These are phyloP conservation scores for Psittacula echo DNA, from an alignment of 2,797 vertebrate species.

Conservation along the genomic window DNA sequence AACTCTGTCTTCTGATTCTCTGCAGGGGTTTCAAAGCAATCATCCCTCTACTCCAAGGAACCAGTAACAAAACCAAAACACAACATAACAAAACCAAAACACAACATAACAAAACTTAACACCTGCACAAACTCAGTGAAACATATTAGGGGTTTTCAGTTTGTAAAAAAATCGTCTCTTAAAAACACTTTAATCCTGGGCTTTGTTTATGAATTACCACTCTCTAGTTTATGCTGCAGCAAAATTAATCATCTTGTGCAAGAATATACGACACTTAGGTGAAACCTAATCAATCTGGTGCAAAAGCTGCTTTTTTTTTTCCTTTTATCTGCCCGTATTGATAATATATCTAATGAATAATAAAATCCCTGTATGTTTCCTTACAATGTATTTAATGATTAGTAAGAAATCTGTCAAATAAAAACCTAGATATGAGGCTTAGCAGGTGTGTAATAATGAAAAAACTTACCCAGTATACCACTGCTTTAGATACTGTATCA, in stretches of 20 bases:
- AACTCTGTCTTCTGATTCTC: conserved; percentile 26
- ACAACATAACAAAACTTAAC: background rate
- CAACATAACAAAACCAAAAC: background rate
- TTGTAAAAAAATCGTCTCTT: background rate
- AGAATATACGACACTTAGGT: background rate
- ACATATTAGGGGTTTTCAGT: background rate
- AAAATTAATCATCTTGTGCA: background rate
- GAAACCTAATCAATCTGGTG: background rate
- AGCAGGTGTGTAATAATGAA: background rate
- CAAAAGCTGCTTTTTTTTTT: background rate
- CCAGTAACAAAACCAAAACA: background rate
- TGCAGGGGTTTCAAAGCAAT: conserved; percentile 35
- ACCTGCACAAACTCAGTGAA: background rate
- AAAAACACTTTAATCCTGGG: background rate
- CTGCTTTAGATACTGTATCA: background rate
- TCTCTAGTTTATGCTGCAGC: background rate
- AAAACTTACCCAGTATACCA: background rate
- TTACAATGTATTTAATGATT: background rate
- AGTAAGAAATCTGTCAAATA: background rate
- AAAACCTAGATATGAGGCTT: background rate
- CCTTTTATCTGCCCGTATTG: background rate
- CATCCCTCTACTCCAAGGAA: background rate
- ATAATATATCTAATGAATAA: background rate
- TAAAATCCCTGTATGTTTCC: background rate
- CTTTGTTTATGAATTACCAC: background rate